Evolutionary conservation across 2,113 vertebrate species (phyloP), one percentile per base, ranked within the genome.

Genomic region (Gila orcuttii): DNA sequence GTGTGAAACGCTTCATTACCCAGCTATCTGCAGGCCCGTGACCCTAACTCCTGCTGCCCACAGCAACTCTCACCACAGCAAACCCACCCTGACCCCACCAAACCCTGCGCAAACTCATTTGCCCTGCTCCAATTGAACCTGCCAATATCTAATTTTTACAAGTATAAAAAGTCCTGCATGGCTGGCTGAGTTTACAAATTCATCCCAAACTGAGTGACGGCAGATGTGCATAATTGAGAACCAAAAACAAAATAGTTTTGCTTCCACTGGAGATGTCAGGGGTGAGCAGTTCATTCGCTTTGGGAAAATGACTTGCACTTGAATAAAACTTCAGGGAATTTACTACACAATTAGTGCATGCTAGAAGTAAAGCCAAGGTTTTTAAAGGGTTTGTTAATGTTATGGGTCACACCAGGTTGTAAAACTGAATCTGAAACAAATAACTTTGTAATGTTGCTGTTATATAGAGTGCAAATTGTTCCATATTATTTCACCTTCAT

Each of bases 1-100:
- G 94, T 91, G 91, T 91, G 87, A 85, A 88, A 93, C 89, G 95
- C 92, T 94, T 95, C 94, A 95, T 95, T 95, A 94, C 90, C 87
- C 91, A 88, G 68, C 87, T 90, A 90, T 89, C 93, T 93, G 57
- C 71, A 91, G 93, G 93, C 92, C 71, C 89, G 90, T 91, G 93
- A 94, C 93, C 93, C 92, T 89, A 90, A 91, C 90, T 90, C 88
- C 90, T 91, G 86, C 86, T 90, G 91, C 90, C 79, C 79, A 69
- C 60, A 77, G 71, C 79, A 45, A 89, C 69, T 45, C 91, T 79
- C 31, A 87, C 68, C 74, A 86, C 90, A 87, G 77, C 66, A 10
- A 78, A 88, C 86, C 85, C 85, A 89, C 78, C 81, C 86, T 90
- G 83, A 90, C 83, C 81, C 73, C 86, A 88, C 82, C 3, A 21